phyloP scores from a whole-genome alignment of 2,113 vertebrate species.

The Engraulis encrasicolus region DNA sequence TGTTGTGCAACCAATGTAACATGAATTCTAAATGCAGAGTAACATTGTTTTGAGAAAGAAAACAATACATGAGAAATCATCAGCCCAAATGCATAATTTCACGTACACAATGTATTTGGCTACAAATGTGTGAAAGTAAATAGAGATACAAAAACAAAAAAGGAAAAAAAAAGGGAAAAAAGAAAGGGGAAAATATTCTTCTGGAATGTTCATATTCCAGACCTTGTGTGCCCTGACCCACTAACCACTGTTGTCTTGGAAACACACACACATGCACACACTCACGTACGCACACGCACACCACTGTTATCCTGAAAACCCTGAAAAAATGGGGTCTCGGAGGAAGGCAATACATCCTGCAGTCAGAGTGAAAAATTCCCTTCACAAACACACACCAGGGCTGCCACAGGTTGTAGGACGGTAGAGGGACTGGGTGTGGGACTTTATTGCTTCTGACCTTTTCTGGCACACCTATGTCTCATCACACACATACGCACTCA shows the following conservation, averaged over 20 bases:
- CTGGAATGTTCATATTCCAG: neutral
- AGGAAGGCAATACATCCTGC: neutral
- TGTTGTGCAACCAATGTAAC: conserved; percentile 14
- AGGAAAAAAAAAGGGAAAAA: neutral
- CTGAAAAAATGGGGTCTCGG: neutral
- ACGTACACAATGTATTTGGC: conserved; percentile 20
- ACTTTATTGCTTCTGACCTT: conserved; percentile 36
- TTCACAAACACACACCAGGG: too few species aligned
- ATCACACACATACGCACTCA: too few species aligned
- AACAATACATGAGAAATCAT: too few species aligned
- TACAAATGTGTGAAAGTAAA: neutral
- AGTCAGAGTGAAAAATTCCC: too few species aligned
- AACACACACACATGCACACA: neutral
- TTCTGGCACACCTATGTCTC: neutral
- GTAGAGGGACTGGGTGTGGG: too few species aligned
- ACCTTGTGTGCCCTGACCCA: too few species aligned
- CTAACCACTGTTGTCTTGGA: too few species aligned
- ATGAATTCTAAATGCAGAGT: conserved; percentile 11
- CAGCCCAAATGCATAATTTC: neutral
- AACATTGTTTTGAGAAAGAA: neutral
- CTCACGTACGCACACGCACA: neutral
- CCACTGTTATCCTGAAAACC: neutral
- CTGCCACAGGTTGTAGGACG: too few species aligned
- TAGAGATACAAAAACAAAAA: neutral
- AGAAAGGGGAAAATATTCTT: neutral